Evolutionary conservation across 2,888 invertebrate species (phyloP), one percentile per base, ranked within the genome.

Genomic region (Cephus pulcher): DNA sequence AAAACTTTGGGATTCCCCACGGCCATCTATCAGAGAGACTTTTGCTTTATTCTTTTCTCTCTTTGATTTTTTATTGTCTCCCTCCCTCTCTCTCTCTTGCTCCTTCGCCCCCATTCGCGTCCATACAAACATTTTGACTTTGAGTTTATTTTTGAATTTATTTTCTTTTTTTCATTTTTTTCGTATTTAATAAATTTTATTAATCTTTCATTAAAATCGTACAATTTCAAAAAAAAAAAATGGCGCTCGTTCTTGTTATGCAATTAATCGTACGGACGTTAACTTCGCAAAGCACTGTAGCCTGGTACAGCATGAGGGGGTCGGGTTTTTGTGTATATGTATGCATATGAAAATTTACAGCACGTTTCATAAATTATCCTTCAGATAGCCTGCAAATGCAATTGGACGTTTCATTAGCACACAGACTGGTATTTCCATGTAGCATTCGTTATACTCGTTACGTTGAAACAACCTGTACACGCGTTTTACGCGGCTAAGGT

Each of bases 1-100:
- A 71, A 71, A 71, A 71, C 71, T 71, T 71, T 15, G 71, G 32
- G 33, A 33, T 71, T 34, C 71, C 71, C 71, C 15, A 71, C 12
- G 71, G 71, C 15, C 71, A 34, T 34, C 71, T 32, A 34, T 71
- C 71, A 34, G 71, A 11, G 15, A 71, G 71, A 32, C 71, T 32
- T 56, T 56, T 56, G 56, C 56, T 56, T 56, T 56, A 56, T 56
- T 56, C 56, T 56, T 56, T 56, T 56, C 56, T 56, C 23, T 56
- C 9, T 56, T 56, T 23, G 23, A 6, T 56, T 56, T 9, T 40
- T 40, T 40, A 40, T 40, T 37, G 1, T 37, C 37, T 37, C 12
- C 4, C 15, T 56, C 15, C 0, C 35, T 35, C 12, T 12, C 12
- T 37, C 37, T 12, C 12, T 12, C 6, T 56, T 4, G 3, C 15